These are phyloP conservation scores for Urocitellus parryii DNA, from an alignment of 2,113 vertebrate genomes.

Conservation along the genomic window DNA sequence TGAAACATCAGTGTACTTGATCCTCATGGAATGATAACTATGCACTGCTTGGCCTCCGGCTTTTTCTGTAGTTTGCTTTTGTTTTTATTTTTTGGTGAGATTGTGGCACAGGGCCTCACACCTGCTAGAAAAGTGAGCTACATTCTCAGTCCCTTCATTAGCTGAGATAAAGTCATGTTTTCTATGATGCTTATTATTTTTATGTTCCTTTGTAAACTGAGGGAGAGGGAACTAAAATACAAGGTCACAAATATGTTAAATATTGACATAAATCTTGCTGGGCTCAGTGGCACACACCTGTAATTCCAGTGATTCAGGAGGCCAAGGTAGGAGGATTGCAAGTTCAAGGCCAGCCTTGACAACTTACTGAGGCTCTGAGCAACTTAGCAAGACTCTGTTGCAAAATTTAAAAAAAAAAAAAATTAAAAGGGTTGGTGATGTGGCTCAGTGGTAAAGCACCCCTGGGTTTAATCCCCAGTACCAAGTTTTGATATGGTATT, in stretches of 20 bases:
- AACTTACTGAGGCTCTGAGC: no score
- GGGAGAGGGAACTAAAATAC: neutral
- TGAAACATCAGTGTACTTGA: neutral
- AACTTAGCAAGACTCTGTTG: no score
- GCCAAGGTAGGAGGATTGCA: no score
- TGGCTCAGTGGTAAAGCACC: no score
- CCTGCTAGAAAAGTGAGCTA: neutral
- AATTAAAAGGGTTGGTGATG: no score
- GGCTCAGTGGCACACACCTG: no score
- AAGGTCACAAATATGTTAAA: neutral
- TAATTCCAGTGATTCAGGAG: no score
- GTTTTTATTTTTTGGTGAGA: neutral
- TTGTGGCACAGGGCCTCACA: neutral
- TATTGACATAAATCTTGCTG: neutral
- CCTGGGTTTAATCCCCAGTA: no score
- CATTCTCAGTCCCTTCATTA: neutral
- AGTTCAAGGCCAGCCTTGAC: no score
- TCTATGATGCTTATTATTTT: neutral
- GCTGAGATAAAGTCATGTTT: neutral
- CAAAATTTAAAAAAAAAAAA: no score
- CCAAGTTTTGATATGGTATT: slow-evolving; percentile 37
- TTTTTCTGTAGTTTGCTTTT: neutral
- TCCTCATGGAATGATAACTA: neutral
- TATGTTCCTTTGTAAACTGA: neutral
- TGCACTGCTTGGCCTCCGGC: neutral